Conservation (phyloP, 1,140 invertebrate genomes). For the Elymnias hypermnestra region DNA sequence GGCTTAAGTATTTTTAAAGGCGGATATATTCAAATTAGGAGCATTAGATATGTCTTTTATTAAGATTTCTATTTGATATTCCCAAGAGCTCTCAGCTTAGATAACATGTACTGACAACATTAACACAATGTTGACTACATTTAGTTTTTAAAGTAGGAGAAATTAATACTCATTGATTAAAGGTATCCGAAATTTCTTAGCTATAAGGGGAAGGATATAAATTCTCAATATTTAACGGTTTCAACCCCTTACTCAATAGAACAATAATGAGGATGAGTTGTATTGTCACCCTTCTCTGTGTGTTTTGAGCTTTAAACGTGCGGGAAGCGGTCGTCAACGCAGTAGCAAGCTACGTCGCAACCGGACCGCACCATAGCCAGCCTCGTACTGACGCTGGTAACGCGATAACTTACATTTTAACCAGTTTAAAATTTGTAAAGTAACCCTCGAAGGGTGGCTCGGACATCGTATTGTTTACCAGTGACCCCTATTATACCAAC, state of each 20-base stretch:
- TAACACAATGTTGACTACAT: too few species aligned
- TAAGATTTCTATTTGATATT: constrained; percentile 1
- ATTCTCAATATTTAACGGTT: constrained; percentile 27
- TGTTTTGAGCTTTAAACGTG: constrained; percentile 30
- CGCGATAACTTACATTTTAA: constrained; percentile 16
- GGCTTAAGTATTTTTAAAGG: neutral
- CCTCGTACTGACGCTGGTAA: constrained; percentile 41
- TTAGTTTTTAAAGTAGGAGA: too few species aligned
- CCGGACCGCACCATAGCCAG: constrained; percentile 56
- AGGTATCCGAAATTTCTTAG: too few species aligned
- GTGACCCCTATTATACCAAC: constrained; percentile 55
- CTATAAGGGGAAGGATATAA: constrained; percentile 5
- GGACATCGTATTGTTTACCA: constrained; percentile 53
- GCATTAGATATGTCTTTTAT: neutral
- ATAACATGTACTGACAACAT: too few species aligned
- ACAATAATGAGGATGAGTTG: constrained; percentile 58
- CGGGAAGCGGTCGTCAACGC: constrained; percentile 30
- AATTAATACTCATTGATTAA: too few species aligned
- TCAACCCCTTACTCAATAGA: constrained; percentile 37
- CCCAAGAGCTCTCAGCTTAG: too few species aligned
- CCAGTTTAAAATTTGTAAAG: constrained; percentile 29
- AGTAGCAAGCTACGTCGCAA: constrained; percentile 55
- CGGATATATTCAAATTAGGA: neutral
- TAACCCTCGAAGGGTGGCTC: constrained; percentile 42
- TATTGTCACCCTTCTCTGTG: constrained; percentile 66